Conservation (phyloP, 1,140 invertebrate species). For the Armadillidium nasatum region DNA sequence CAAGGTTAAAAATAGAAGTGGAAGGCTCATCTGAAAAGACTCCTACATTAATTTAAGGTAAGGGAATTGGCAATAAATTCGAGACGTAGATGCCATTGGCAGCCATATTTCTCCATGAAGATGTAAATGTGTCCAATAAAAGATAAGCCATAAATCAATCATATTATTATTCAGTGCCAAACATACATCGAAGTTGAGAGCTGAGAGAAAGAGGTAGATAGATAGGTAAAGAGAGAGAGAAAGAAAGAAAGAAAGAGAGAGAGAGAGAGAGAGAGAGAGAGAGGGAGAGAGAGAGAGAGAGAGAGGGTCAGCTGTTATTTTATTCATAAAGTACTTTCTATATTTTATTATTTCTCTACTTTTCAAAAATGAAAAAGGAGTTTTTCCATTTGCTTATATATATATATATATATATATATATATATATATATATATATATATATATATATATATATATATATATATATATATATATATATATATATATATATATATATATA, state of each 20-base stretch:
- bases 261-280: slow-evolving; percentile 4
- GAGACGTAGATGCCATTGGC: not conserved
- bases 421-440: too few relatives aligned
- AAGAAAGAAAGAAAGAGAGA: not conserved
- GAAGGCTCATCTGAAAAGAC: not conserved
- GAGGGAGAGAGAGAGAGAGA: not conserved
- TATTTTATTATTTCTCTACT: too few relatives aligned
- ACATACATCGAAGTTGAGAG: not conserved
- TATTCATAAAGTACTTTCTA: too few relatives aligned
- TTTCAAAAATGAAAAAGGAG: too few relatives aligned
- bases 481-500: slow-evolving; percentile 7
- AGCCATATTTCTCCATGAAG: slow-evolving; percentile 12
- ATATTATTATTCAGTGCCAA: not conserved
- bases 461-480: too few relatives aligned
- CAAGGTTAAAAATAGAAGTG: not conserved
- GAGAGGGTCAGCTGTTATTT: not conserved
- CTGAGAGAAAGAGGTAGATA: not conserved
- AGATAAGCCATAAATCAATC: slow-evolving; percentile 2
- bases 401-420: too few relatives aligned
- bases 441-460: too few relatives aligned
- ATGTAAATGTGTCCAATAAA: slow-evolving; percentile 11
- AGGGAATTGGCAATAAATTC: not conserved
- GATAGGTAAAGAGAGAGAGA: not conserved
- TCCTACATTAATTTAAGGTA: slow-evolving; percentile 2
- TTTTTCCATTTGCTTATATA: too few relatives aligned